These are phyloP conservation scores for Anguilla marmorata DNA, from an alignment of 2,797 vertebrate species.

Conservation along the genomic window DNA sequence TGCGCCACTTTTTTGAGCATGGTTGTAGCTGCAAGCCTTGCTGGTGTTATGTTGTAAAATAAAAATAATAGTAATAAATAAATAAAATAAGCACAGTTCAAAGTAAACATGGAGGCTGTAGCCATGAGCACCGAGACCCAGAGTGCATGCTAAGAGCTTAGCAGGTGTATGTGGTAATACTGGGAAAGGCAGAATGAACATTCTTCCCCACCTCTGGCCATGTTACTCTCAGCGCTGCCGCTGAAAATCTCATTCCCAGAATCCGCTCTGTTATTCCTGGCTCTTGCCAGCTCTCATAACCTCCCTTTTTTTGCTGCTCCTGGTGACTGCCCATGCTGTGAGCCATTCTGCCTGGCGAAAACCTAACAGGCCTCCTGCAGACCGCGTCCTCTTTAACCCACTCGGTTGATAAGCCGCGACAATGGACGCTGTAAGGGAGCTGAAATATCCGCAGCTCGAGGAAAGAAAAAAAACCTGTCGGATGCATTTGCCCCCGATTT, in stretches of 20 bases:
- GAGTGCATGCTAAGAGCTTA: background rate
- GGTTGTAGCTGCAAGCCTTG: background rate
- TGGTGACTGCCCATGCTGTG: conserved; percentile 29
- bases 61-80: background rate
- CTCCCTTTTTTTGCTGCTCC: background rate
- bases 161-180: background rate
- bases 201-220: background rate
- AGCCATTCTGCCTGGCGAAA: conserved; percentile 50
- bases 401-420: background rate
- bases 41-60: background rate
- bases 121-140: background rate
- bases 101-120: background rate
- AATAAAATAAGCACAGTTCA: background rate
- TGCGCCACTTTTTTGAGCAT: background rate
- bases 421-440: background rate
- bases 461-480: background rate
- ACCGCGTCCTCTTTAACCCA: background rate
- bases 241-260: conserved; percentile 40
- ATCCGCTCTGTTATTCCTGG: background rate
- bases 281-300: conserved; percentile 18
- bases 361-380: conserved; percentile 1
- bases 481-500: background rate
- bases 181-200: background rate
- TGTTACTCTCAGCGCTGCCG: background rate
- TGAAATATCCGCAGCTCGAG: background rate